Conservation (phyloP, 2,797 vertebrate species). For the Enteromius viviparus region DNA sequence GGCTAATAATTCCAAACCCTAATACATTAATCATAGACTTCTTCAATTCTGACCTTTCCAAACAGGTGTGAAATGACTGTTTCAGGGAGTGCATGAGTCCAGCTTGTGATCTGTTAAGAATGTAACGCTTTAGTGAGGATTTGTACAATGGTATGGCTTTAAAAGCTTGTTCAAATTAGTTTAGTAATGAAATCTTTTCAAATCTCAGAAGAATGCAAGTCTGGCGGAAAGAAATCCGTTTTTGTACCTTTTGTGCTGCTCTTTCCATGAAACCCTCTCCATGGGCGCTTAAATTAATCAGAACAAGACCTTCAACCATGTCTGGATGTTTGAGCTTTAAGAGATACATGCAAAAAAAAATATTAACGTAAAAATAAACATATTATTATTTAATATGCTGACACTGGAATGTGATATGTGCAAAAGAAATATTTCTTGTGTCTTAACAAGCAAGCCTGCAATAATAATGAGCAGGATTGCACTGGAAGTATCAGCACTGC, state of each 20-base stretch:
- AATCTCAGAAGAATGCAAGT: conserved; percentile 50
- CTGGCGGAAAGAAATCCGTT: conserved; percentile 5
- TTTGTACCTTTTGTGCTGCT: conserved; percentile 87
- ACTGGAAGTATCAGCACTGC: conserved; percentile 36
- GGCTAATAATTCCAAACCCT: not conserved
- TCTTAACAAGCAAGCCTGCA: conserved; percentile 30
- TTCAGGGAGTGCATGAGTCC: conserved; percentile 89
- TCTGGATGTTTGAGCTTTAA: conserved; percentile 88
- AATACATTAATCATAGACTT: not conserved
- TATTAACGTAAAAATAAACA: not conserved
- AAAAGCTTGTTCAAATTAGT: conserved; percentile 27
- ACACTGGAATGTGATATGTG: conserved; percentile 1
- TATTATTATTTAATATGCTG: not conserved
- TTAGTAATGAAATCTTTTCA: conserved; percentile 8
- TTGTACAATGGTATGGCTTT: conserved; percentile 7
- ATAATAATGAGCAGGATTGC: conserved; percentile 50
- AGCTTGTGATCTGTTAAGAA: conserved; percentile 82
- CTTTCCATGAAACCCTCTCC: conserved; percentile 90
- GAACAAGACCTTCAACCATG: conserved; percentile 89
- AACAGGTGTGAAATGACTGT: conserved; percentile 91
- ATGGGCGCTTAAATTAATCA: conserved; percentile 90
- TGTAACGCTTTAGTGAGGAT: conserved; percentile 7
- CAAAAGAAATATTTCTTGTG: conserved; percentile 26
- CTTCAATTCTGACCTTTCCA: conserved; percentile 80
- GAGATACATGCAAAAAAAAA: conserved; percentile 27